Base-by-base conservation (phyloP, 2,888 invertebrate species). In the Scaptomyza reducta region DNA sequence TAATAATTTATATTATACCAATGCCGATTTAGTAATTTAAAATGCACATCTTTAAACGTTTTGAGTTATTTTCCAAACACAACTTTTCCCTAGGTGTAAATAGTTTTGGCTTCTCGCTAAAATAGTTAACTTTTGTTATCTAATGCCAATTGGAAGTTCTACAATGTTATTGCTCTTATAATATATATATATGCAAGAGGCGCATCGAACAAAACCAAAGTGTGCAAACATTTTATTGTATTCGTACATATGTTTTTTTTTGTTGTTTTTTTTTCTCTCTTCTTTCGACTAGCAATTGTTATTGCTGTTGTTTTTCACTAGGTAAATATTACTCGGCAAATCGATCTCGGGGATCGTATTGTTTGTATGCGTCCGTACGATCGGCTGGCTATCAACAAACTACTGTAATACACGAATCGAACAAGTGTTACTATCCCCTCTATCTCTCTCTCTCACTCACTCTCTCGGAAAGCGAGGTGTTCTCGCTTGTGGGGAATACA, bases 391-490 rank as follows among this genome's bases (percentile, higher is more conserved):
- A 87, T 87, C 82, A 88, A 87, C 76, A 87, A 84, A 84, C 85
- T 85, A 85, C 89, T 85, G 85, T 87, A 85, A 88, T 85, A 85
- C 85, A 85, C 87, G 74, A 87, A 69, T 81, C 82, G 82, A 85
- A 86, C 85, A 86, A 86, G 85, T 86, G 85, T 86, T 86, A 75
- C 87, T 49, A 33, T 29, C 18, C 46, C 79, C 76, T 70, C 63
- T 66, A 65, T 14, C 14, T 33, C 29, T 29, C 7, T 27, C 76
- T 70, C 63, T 66, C 67, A n/a, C 9, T 33, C 31, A 3, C 76
- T 70, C 33, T 33, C 33, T 13, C 33, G 33, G 67, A 65, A 18
- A 40, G 60, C 44, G 60, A 50, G 59, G 50, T 53, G 64, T 55
- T 60, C 14, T 22, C 29, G 16, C 61, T 54, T n/a, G 35, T 2